A percentile compares a stretch with the other conserved stretches of the same genome.
Conservation (phyloP, 2,888 invertebrate species). For the Leucophenga montana region DNA sequence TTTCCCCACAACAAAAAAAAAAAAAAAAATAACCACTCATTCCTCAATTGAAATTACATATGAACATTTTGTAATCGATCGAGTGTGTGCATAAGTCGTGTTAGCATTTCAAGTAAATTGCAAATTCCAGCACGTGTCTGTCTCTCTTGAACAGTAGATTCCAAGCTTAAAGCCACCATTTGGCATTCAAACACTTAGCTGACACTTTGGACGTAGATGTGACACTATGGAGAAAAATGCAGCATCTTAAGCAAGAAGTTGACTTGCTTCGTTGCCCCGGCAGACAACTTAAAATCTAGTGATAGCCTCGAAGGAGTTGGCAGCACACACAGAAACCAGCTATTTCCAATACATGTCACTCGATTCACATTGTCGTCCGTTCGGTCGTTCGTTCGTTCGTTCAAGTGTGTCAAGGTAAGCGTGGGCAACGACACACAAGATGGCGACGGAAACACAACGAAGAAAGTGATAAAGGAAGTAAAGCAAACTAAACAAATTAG, state of each 20-base stretch:
- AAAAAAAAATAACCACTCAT: too few species aligned
- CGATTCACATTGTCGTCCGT: constrained; percentile 13
- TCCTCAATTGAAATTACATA: too few species aligned
- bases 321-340: neutral
- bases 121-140: neutral
- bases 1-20: too few species aligned
- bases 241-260: neutral
- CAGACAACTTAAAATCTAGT: too few species aligned
- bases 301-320: too few species aligned
- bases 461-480: constrained; percentile 13
- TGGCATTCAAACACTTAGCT: neutral
- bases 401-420: constrained; percentile 42
- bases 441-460: neutral
- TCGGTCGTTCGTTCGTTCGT: constrained; percentile 8
- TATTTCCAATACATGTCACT: constrained; percentile 17
- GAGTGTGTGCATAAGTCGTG: neutral
- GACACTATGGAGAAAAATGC: constrained; percentile 1
- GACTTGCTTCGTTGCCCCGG: neutral
- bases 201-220: neutral
- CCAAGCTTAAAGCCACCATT: too few species aligned
- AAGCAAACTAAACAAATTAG: constrained; percentile 25
- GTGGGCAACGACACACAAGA: neutral
- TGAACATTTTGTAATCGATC: neutral
- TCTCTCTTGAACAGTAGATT: too few species aligned
- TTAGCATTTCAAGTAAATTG: constrained; percentile 8